phyloP scores from a whole-genome alignment of 1,140 invertebrate genomes.

The Battus philenor region DNA sequence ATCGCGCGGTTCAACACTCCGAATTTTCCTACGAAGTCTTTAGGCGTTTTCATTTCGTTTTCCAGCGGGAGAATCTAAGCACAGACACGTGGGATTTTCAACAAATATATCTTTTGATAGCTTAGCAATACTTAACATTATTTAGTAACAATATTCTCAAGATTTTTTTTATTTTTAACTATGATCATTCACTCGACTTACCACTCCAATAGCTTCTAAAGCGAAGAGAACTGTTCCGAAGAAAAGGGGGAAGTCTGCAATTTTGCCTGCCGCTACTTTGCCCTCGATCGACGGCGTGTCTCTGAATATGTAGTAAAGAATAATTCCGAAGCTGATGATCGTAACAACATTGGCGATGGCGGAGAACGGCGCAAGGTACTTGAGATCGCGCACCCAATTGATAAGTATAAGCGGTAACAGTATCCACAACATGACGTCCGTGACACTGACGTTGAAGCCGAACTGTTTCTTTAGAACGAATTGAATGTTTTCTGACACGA shows the following conservation, averaged over 20 bases:
- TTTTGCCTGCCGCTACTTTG: conserved; percentile 56
- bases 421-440: conserved; percentile 77
- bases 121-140: too few species aligned
- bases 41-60: conserved; percentile 89
- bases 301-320: conserved; percentile 82
- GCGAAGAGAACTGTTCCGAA: conserved; percentile 82
- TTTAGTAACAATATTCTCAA: too few species aligned
- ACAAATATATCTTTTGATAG: too few species aligned
- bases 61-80: conserved; percentile 88
- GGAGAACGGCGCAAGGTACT: conserved; percentile 85
- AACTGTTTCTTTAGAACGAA: conserved; percentile 76
- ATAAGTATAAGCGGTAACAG: conserved; percentile 82
- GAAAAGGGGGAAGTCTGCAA: conserved; percentile 77
- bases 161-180: not conserved
- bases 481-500: conserved; percentile 85
- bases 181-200: conserved; percentile 53
- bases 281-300: conserved; percentile 74
- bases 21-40: conserved; percentile 80
- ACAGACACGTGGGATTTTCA: too few species aligned
- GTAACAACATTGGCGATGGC: conserved; percentile 83
- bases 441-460: conserved; percentile 43
- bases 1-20: conserved; percentile 89
- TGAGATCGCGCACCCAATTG: conserved; percentile 83
- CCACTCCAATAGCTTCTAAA: conserved; percentile 81
- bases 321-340: conserved; percentile 79